Evolutionary conservation across 2,888 invertebrate genomes (phyloP), one percentile per base, ranked within the genome.

Genomic region (Itoplectis maculator): DNA sequence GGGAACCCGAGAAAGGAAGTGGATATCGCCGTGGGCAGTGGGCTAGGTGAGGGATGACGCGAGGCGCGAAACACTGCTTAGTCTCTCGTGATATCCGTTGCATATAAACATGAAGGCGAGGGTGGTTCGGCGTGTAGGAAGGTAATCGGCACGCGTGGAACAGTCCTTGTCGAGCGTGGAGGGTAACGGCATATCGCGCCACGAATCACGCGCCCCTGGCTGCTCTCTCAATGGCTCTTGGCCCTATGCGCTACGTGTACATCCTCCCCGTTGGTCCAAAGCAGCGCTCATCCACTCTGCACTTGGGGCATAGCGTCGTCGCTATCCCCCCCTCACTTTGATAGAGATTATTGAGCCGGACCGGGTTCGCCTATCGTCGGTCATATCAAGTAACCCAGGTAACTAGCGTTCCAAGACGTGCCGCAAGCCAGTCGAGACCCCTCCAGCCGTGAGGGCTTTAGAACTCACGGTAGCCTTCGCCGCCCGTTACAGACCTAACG

Each of bases 281-380:
- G 79, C 56, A 45, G 49, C 40, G 65, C 45, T 65, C 56, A 66
- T 63, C 72, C 56, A 15, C 66, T 47, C 35, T 54, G 56, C 29
- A 45, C 56, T 66, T 72, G 35, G 72, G 72, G 54, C 51, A 20
- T 18, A 65, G 45, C 63, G 45, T 63, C 63, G 45, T 63, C 42
- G 13, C 51, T 51, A 56, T 35, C 51, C 45, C 63, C 11, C 45
- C 51, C 45, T 70, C 11, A 72, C 72, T 79, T 79, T 79, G 72
- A 72, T 72, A 65, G 56, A 72, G 65, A 40, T 73, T 56, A 72
- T 63, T 56, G 59, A 56, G 75, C 65, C 65, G 18, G 65, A 59
- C n/a, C 18, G 18, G n/a, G 18, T 11, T 11, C 29, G 54, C 29
- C 59, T 65, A 74, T 23, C 40, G 51, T 18, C 37, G 29, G 23